These are phyloP conservation scores for Petrocephalus zakoni DNA, from an alignment of 2,113 vertebrate genomes.

Conservation along the genomic window DNA sequence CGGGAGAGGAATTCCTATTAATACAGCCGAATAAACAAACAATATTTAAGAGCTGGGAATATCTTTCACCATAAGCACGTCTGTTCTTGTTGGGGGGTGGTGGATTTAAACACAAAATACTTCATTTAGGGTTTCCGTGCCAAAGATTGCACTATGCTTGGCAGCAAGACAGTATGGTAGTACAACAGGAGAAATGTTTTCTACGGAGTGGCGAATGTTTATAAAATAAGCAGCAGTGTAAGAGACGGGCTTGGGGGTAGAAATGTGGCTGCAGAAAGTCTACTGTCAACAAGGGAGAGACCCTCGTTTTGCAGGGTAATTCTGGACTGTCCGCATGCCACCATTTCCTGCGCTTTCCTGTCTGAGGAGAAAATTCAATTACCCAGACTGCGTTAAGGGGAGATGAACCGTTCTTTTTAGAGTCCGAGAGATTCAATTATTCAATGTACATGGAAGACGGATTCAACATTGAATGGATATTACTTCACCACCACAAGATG, in stretches of 20 bases:
- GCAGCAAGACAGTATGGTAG: neutral
- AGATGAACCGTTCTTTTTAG: neutral
- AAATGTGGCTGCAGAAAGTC: neutral
- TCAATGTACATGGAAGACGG: neutral
- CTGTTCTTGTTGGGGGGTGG: neutral
- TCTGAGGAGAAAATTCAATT: neutral
- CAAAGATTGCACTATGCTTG: slow-evolving; percentile 4
- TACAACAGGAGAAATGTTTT: neutral
- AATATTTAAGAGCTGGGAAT: neutral
- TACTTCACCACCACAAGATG: neutral
- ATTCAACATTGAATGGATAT: neutral
- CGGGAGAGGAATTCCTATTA: neutral
- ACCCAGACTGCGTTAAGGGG: neutral
- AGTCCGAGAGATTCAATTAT: neutral
- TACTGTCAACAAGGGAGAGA: neutral
- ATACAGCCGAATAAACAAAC: slow-evolving; percentile 21
- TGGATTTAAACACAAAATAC: neutral
- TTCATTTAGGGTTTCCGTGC: neutral
- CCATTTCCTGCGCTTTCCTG: neutral
- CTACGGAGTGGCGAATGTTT: neutral
- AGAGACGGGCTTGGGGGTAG: neutral
- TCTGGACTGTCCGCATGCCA: neutral
- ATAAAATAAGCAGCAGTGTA: slow-evolving; percentile 1
- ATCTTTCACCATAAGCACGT: neutral
- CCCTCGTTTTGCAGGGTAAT: neutral